Base-by-base conservation (phyloP, 2,888 invertebrate genomes). In the Campoplex capitator region DNA sequence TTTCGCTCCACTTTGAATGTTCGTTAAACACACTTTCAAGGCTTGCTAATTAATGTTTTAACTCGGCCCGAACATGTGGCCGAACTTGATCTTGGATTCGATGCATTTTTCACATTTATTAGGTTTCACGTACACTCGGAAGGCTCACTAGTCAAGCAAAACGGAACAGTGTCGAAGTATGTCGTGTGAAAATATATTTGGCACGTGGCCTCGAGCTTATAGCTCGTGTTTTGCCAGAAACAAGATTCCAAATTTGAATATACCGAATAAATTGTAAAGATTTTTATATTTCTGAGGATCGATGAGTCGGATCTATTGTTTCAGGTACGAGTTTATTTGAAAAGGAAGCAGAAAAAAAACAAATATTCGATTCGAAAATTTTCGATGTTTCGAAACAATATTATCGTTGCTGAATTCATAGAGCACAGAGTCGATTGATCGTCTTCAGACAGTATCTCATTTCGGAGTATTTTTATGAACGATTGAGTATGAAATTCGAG, bases 151-250 rank as follows among this genome's bases (percentile, higher is more conserved):
- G 23, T 23, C 23, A 51, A 71, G 62, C 23, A 70, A 28, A 48
- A 38, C 82, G 79, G 58, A 80, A 87, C 74, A 82, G 65, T 67
- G 71, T 84, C 79, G 70, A 84, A 79, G 70, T 82, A 28, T 75
- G 87, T 82, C 84, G 38, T 70, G 51, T n/a, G 79, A 28, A 75
- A 45, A 54, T 18, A 83, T 23, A 83, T 87, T 83, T 87, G 87
- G 85, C 87, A 85, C 85, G 85, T 87, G 87, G 83, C 74, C 58
- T 58, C 83, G 13, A 58, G n/a, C 23, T 65, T 42, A 62, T 62
- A 42, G 65, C 38, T 56, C 16, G 4, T 32, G 42, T 75, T 56
- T 68, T 35, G 11, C 32, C 2, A 48, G 32, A 48, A 45, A 28
- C 16, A 45, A 28, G 23, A 16, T 28, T 62, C 28, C 1, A 32